Percentiles rank a stretch among this genome's conserved stretches.
phyloP scores from a whole-genome alignment of 2,888 invertebrate species.

The Agonum fuliginosum region DNA sequence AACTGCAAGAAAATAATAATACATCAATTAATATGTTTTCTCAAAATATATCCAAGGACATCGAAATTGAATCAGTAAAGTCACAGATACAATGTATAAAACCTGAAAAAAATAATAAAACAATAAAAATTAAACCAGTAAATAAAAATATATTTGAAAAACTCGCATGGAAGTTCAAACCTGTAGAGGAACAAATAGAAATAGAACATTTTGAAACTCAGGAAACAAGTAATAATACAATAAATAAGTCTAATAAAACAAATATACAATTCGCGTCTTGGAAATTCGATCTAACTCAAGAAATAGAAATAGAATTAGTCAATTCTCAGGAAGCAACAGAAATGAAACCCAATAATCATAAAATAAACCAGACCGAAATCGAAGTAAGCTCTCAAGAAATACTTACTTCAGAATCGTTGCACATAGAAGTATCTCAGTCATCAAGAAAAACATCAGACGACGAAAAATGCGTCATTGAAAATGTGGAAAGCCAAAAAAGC shows the following conservation, averaged over 20 bases:
- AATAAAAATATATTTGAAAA: not conserved
- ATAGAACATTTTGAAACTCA: constrained; percentile 23
- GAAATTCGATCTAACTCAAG: not conserved
- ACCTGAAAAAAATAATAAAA: not conserved
- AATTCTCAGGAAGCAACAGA: constrained; percentile 1
- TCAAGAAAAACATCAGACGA: constrained; percentile 22
- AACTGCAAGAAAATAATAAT: not conserved
- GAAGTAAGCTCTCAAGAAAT: constrained; percentile 50
- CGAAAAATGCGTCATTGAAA: constrained; percentile 16
- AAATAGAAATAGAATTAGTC: constrained; percentile 31
- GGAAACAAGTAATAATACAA: not conserved
- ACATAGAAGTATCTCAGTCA: constrained; percentile 21
- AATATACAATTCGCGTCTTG: not conserved
- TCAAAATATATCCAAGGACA: not conserved
- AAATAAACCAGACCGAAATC: constrained; percentile 26
- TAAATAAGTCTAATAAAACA: not conserved
- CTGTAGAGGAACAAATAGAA: not conserved
- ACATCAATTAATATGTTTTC: not conserved
- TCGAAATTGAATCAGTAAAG: not conserved
- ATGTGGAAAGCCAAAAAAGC: constrained; percentile 33
- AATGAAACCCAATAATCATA: not conserved
- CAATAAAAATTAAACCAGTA: no score
- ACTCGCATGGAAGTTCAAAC: constrained; percentile 1
- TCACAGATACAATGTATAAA: not conserved
- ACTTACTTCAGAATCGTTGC: constrained; percentile 25